Evolutionary conservation across 2,888 invertebrate genomes (phyloP).

Genomic region (Agrochola lychnidis): DNA sequence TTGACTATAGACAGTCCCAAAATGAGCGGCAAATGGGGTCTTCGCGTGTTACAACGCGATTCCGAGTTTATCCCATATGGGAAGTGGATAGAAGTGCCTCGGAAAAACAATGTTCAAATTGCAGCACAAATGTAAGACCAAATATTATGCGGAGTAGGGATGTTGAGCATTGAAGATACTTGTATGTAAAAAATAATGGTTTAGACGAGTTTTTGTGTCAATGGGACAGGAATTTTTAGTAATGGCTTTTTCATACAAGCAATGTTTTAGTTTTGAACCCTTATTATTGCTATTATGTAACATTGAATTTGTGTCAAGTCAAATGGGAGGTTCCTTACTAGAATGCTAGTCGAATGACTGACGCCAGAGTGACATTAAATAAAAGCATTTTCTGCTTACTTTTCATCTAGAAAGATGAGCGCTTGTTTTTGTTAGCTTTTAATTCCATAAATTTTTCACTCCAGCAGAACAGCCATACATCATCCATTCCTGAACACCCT

Average conservation of each 20-base stretch:
- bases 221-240: too few species aligned
- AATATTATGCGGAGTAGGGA: conserved; percentile 37
- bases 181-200: conserved; percentile 4
- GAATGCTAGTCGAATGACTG: too few species aligned
- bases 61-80: conserved; percentile 59
- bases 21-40: conserved; percentile 59
- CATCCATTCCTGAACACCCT: conserved; percentile 18
- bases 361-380: not conserved
- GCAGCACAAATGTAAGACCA: conserved; percentile 31
- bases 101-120: conserved; percentile 61
- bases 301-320: not conserved
- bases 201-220: not conserved
- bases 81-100: conserved; percentile 55
- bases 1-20: conserved; percentile 52
- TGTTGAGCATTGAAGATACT: conserved; percentile 14
- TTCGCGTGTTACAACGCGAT: conserved; percentile 64
- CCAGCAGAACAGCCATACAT: conserved; percentile 4
- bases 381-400: not conserved
- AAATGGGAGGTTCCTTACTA: not conserved
- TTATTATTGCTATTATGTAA: not conserved
- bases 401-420: not conserved
- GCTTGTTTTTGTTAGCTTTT: conserved; percentile 16
- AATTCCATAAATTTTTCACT: conserved; percentile 8
- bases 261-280: not conserved
- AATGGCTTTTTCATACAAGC: not conserved